Base-by-base conservation (phyloP, 2,888 invertebrate genomes). In the Trypoxylon attenuatum region DNA sequence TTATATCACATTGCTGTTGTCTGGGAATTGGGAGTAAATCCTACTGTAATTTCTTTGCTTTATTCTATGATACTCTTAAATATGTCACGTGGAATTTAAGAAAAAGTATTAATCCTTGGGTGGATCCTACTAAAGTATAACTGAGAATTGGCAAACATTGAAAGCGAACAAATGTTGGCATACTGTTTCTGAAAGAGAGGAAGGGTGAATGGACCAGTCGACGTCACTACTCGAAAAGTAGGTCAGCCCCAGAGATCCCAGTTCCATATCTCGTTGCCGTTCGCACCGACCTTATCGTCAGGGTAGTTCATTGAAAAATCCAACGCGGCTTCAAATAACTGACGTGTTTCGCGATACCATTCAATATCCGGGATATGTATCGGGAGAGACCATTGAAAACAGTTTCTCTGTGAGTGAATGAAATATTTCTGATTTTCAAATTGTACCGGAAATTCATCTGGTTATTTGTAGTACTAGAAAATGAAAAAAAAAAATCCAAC, bases 121-220 rank as follows among this genome's bases (percentile, higher is more conserved):
- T n/a, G n/a, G n/a, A n/a, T n/a, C n/a, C n/a, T n/a, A n/a, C n/a
- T n/a, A n/a, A n/a, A n/a, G n/a, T n/a, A n/a, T n/a, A n/a, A n/a
- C n/a, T n/a, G n/a, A n/a, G n/a, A n/a, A 13, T 63, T 53, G 49
- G 52, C 22, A 43, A 61, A 49, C 49, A 27, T 47, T 18, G 16
- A 25, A 33, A 15, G 29, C 39, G 16, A 33, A 43, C 52, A 41
- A 33, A 25, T 13, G 29, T 13, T 22, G 27, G 21, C 41, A n/a
- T 16, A 45, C 23, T 38, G 57, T 54, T 69, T 64, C 65, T 69
- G 67, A 73, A 73, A 73, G 69, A 73, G 62, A 53, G 23, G 46
- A 57, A 61, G 60, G 63, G 69, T 73, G 73, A 73, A 73, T 73
- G 73, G 73, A 70, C 73, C 60, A 39, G 55, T 49, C 73, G 60